Base-by-base conservation (phyloP, 2,888 invertebrate species). In the Gymnoscelis rufifasciata region DNA sequence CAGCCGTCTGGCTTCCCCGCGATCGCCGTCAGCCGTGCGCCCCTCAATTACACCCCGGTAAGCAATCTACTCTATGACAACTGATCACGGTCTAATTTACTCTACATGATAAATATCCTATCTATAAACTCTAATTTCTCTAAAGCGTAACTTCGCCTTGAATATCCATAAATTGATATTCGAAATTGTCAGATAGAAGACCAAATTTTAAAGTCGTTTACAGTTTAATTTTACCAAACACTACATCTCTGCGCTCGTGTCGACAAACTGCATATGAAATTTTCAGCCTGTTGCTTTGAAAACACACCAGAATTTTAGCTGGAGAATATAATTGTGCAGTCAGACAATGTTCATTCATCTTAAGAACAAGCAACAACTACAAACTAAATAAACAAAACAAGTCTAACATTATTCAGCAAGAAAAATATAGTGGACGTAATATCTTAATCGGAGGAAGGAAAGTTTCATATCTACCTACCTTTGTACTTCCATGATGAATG, bases 1-100 rank as follows among this genome's bases (percentile, higher is more conserved):
- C 98, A 98, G 89, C 97, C 97, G 68, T 95, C 97, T 74, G 96
- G 96, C 73, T 97, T 97, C 90, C 96, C 97, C 75, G 94, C 95
- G 67, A 96, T 97, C 84, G 96, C 96, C 68, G 96, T 96, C 77
- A 96, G 95, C 91, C 94, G 95, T 80, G 95, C 96, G 75, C 95
- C 95, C 86, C 93, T 95, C 89, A 95, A 95, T 91, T 95, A 95
- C 89, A 95, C 94, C 91, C 95, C 95, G 92, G 95, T 95, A 90
- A 93, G 94, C n/a, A n/a, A n/a, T n/a, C n/a, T 49, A 40, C 7
- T 12, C 10, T 28, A 31, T 35, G 7, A 35, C 35, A 35, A 19
- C n/a, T 5, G 2, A 19, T 19, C 19, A 10, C 3, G 11, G 12
- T 29, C 29, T 10, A 11, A 2, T n/a, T n/a, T n/a, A n/a, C n/a